Evolutionary conservation across 2,113 vertebrate species (phyloP).

Genomic region (Tetrax tetrax): DNA sequence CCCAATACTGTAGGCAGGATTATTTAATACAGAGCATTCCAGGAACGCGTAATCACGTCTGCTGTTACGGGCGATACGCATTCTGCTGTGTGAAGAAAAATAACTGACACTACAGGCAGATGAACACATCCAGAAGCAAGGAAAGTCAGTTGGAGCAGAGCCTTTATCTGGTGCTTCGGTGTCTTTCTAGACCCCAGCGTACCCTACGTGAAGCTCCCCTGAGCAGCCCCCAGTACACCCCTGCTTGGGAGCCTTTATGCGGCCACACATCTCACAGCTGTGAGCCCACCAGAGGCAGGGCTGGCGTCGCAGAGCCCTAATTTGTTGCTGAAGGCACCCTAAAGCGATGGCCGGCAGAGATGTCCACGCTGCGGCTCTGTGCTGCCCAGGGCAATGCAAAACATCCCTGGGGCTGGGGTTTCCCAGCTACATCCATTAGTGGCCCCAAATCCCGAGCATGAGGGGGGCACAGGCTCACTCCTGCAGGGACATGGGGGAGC

Average conservation of each 20-base stretch:
- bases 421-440: background rate
- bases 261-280: background rate
- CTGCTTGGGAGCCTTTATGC: background rate
- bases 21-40: conserved; percentile 23
- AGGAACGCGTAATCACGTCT: background rate
- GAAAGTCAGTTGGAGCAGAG: background rate
- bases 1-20: background rate
- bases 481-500: background rate
- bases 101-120: background rate
- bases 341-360: background rate
- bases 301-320: background rate
- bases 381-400: fast-evolving
- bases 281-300: background rate
- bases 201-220: background rate
- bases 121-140: background rate
- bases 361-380: background rate
- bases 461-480: background rate
- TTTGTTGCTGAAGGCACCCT: background rate
- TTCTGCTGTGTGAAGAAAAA: background rate
- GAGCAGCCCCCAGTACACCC: background rate
- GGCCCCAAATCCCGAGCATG: fast-evolving
- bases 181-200: background rate
- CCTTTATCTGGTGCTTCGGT: background rate
- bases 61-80: fast-evolving
- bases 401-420: fast-evolving